Evolutionary conservation across 2,113 vertebrate species (phyloP).

Genomic region (Rhagologus leucostigma): DNA sequence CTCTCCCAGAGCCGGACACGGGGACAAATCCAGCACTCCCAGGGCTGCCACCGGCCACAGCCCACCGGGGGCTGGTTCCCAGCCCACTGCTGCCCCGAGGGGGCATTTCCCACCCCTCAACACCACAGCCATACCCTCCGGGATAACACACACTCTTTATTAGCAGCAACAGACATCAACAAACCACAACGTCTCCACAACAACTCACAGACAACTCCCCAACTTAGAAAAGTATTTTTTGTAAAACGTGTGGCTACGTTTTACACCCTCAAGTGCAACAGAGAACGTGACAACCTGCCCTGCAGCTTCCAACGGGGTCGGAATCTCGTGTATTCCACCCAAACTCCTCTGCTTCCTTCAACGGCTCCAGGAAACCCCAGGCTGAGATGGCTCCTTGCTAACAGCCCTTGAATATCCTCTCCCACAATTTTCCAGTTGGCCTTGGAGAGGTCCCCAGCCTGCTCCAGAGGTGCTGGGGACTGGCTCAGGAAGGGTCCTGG

Average conservation of each 20-base stretch:
- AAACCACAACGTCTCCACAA: not conserved
- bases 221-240: not conserved
- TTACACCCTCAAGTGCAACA: not conserved
- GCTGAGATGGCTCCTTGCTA: not conserved
- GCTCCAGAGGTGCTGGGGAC: not conserved
- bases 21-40: not conserved
- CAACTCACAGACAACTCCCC: not conserved
- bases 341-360: not conserved
- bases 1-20: fast-evolving
- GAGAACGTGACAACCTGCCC: not conserved
- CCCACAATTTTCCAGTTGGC: not conserved
- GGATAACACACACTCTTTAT: not conserved
- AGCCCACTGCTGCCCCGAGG: fast-evolving
- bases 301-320: not conserved
- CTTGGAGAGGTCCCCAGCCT: not conserved
- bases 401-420: not conserved
- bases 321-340: not conserved
- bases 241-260: fast-evolving
- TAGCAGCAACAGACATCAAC: not conserved
- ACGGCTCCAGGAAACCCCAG: fast-evolving
- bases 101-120: not conserved
- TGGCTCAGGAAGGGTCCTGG: not conserved
- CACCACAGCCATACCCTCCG: fast-evolving
- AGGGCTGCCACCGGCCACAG: not conserved
- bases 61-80: not conserved